Base-by-base conservation (phyloP, 2,113 vertebrate species). In the Pipa parva region DNA sequence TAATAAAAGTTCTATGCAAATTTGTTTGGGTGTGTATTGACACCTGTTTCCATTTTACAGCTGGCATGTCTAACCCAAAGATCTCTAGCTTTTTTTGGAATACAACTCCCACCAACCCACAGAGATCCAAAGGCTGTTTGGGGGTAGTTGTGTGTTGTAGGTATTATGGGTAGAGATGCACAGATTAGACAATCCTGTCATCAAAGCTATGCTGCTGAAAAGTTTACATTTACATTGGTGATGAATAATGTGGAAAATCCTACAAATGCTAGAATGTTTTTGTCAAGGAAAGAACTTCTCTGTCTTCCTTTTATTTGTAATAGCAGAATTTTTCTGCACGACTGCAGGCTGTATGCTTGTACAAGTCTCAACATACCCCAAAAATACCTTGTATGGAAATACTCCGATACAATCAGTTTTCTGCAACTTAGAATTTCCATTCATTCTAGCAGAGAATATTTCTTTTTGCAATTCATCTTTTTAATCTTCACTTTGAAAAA, bases 371-470 rank as follows among this genome's bases (percentile, higher is more conserved):
- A 59, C 27, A 68, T 68, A 59, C 55, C 49, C 6, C 52, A 31
- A 17, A 39, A 61, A 72, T 72, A 10, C 63, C 63, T 28, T 37
- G 59, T 56, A 71, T 71, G 71, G 50, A 72, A 70, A 72, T 58
- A 55, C 36, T 15, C 22, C 49, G 55, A 33, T 54, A 62, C 29
- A 49, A 62, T 65, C 71, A 27, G 37, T 7, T 24, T 52, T 29
- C 55, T 75, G 70, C 54, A 72, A 72, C 26, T 72, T 72, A 64
- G 27, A 24, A 29, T n/a, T 42, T 63, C 57, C 20, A 59, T 36
- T 42, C 2, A 60, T 28, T 73, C 71, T 71, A 72, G 65, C 71
- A 57, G 73, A 65, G 65, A 66, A 2, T 62, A 73, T 58, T 54
- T 15, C 73, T 74, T 39, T 72, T 31, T 27, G 22, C n/a, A n/a